phyloP scores from a whole-genome alignment of 2,113 vertebrate species.

The Galbula dea region DNA sequence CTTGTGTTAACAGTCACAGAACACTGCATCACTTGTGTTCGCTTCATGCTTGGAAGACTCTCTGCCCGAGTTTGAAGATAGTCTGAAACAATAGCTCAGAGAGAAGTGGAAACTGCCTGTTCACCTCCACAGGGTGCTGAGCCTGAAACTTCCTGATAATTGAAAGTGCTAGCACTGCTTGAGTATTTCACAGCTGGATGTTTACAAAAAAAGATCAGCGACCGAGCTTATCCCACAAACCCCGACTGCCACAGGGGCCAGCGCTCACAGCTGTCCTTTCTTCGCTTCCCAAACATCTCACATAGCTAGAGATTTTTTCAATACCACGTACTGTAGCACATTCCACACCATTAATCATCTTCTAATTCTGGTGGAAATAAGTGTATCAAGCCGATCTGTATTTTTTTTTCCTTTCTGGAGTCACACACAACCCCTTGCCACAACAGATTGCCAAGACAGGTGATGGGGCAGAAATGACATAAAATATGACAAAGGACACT shows the following conservation, averaged over 20 bases:
- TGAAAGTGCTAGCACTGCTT: constrained; percentile 27
- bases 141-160: constrained; percentile 49
- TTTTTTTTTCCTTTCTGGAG: constrained; percentile 21
- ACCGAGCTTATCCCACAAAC: constrained; percentile 16
- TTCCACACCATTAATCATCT: constrained; percentile 48
- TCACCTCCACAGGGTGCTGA: constrained; percentile 50
- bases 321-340: not conserved
- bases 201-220: constrained; percentile 18
- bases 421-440: not conserved
- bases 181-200: constrained; percentile 61
- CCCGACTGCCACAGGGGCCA: not conserved
- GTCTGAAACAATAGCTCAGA: constrained; percentile 50
- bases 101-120: constrained; percentile 26
- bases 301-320: constrained; percentile 27
- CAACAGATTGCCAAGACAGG: constrained; percentile 42
- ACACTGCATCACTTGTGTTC: not conserved
- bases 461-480: not conserved
- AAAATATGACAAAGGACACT: constrained; percentile 27
- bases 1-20: not conserved
- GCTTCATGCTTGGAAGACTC: not conserved
- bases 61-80: constrained; percentile 18
- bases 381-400: not conserved
- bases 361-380: not conserved
- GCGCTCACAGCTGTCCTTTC: constrained; percentile 42
- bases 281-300: constrained; percentile 5